phyloP scores from a whole-genome alignment of 2,113 vertebrate species.

The Xenopus borealis region DNA sequence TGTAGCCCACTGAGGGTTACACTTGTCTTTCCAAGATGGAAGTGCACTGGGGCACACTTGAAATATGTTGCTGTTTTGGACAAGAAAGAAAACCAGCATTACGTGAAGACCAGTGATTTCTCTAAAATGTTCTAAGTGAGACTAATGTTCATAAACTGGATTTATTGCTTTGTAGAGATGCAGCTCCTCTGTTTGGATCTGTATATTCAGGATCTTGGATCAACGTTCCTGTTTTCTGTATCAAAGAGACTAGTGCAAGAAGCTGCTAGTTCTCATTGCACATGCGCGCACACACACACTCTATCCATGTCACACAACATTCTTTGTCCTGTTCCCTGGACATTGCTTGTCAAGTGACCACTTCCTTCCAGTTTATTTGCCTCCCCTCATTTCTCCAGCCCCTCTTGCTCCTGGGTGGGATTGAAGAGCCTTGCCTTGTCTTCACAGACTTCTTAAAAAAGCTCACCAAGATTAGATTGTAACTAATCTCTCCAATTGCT shows the following conservation, averaged over 20 bases:
- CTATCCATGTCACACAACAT: constrained; percentile 34
- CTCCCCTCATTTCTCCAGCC: constrained; percentile 23
- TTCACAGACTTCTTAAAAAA: constrained; percentile 29
- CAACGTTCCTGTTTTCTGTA: constrained; percentile 7
- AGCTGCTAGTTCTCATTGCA: constrained; percentile 14
- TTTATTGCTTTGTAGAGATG: background rate
- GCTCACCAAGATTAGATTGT: constrained; percentile 17
- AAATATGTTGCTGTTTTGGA: constrained; percentile 14
- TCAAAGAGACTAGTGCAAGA: constrained; percentile 8
- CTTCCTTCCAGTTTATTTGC: constrained; percentile 32
- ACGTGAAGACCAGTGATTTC: background rate
- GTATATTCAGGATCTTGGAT: constrained; percentile 13
- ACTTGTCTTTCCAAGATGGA: background rate
- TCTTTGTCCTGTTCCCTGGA: constrained; percentile 36
- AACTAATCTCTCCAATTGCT: constrained; percentile 12
- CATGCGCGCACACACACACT: background rate
- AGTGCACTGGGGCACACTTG: constrained; percentile 13
- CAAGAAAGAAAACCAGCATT: background rate
- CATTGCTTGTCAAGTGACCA: constrained; percentile 44
- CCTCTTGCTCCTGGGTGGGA: background rate
- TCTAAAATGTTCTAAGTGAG: background rate
- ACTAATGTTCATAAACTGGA: constrained; percentile 1
- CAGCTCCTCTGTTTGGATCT: constrained; percentile 5
- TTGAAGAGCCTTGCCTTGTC: constrained; percentile 5
- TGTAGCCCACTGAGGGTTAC: constrained; percentile 12